Evolutionary conservation across 2,888 invertebrate species (phyloP).

Genomic region (Linnaemya tessellans): DNA sequence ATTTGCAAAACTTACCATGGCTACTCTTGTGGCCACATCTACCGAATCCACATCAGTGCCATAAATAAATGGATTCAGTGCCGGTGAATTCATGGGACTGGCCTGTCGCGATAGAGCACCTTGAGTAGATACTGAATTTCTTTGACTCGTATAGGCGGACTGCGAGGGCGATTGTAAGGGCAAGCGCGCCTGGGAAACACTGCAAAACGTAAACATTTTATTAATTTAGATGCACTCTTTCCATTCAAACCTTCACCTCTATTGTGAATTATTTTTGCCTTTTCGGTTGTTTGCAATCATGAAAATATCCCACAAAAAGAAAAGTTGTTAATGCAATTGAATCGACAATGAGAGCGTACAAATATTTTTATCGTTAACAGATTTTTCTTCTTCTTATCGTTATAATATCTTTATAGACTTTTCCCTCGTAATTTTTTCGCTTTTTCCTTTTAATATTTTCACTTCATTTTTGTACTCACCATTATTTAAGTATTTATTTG

Average conservation of each 20-base stretch:
- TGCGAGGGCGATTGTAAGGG: constrained; percentile 80
- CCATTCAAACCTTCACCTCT: not conserved
- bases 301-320: no score
- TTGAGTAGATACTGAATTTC: constrained; percentile 83
- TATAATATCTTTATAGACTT: no score
- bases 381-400: no score
- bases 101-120: constrained; percentile 84
- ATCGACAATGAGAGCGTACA: no score
- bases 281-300: no score
- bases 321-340: no score
- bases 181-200: constrained; percentile 81
- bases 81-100: constrained; percentile 85
- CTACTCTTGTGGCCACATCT: constrained; percentile 98
- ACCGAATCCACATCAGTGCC: constrained; percentile 98
- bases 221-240: not conserved
- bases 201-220: constrained; percentile 60
- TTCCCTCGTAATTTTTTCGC: no score
- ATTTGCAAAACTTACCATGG: constrained; percentile 88
- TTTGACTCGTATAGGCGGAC: constrained; percentile 81
- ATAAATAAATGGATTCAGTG: constrained; percentile 93
- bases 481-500: no score
- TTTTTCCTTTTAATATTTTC: no score
- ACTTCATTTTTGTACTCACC: no score
- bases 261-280: no score
- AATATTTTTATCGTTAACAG: no score